Evolutionary conservation across 2,113 vertebrate species (phyloP).

Genomic region (Axis porcinus): DNA sequence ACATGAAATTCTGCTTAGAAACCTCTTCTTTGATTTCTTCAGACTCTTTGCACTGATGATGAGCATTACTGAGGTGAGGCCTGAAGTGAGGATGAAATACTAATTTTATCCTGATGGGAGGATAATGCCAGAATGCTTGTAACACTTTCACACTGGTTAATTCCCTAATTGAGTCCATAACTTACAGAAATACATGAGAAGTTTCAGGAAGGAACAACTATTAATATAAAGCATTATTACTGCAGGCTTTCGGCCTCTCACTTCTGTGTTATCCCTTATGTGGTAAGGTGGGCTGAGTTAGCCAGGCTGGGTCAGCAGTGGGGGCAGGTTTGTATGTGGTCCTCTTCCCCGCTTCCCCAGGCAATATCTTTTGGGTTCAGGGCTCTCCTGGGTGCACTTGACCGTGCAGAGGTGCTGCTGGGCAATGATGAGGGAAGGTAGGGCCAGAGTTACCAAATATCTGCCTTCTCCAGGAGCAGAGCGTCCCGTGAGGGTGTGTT

Average conservation of each 20-base stretch:
- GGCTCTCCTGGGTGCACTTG: background rate
- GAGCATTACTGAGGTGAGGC: background rate
- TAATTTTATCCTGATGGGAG: background rate
- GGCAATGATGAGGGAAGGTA: background rate
- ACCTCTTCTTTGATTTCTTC: background rate
- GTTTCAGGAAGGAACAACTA: background rate
- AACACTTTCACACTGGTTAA: background rate
- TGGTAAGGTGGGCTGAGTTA: background rate
- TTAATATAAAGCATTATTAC: background rate
- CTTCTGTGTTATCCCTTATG: background rate
- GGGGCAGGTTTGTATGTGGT: background rate
- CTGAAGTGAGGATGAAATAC: background rate
- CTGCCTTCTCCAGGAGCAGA: background rate
- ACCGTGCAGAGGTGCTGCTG: background rate
- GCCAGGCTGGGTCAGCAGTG: background rate
- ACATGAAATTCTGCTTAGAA: background rate
- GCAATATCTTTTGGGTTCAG: background rate
- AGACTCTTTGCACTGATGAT: background rate
- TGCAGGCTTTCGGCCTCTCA: background rate
- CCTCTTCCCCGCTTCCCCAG: background rate
- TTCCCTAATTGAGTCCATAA: background rate
- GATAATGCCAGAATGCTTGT: background rate
- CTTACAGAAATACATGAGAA: background rate
- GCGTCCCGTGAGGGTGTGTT: background rate
- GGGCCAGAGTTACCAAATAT: background rate